Percentiles rank a stretch among this genome's conserved stretches.
Conservation (phyloP, 2,113 vertebrate genomes). For the Brachionichthys hirsutus region DNA sequence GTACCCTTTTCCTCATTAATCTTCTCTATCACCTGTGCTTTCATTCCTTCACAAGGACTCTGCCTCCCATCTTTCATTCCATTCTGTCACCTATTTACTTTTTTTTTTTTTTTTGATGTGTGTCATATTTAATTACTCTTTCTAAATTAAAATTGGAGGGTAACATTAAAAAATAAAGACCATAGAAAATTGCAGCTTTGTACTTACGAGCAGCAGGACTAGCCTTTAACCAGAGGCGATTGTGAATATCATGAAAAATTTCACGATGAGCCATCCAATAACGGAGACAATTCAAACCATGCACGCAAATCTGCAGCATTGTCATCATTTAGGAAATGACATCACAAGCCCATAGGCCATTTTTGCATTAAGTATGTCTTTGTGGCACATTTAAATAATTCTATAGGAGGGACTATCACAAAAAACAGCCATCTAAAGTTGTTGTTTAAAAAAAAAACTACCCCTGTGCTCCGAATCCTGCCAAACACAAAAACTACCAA, state of each 20-base stretch:
- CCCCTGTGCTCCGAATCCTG: constrained; percentile 28
- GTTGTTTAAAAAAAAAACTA: constrained; percentile 16
- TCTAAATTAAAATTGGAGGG: constrained; percentile 12
- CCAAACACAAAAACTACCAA: constrained; percentile 22
- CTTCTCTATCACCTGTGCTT: constrained; percentile 8
- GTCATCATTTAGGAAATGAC: background rate
- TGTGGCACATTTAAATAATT: no score
- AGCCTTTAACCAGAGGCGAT: no score
- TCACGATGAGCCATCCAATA: no score
- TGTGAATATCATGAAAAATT: no score
- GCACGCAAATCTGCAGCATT: no score
- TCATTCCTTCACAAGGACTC: background rate
- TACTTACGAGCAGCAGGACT: no score
- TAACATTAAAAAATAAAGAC: no score
- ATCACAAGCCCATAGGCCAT: background rate
- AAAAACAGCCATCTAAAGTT: no score
- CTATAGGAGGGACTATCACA: no score
- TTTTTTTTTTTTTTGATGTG: background rate
- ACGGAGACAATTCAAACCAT: no score
- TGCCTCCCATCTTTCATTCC: constrained; percentile 16
- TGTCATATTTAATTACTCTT: constrained; percentile 4
- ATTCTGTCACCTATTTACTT: background rate
- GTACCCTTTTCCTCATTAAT: constrained; percentile 22
- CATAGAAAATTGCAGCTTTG: no score
- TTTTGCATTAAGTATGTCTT: no score